Percentiles rank a stretch among this genome's conserved stretches.
Conservation (phyloP, 2,113 vertebrate genomes). For the Gulo gulo region DNA sequence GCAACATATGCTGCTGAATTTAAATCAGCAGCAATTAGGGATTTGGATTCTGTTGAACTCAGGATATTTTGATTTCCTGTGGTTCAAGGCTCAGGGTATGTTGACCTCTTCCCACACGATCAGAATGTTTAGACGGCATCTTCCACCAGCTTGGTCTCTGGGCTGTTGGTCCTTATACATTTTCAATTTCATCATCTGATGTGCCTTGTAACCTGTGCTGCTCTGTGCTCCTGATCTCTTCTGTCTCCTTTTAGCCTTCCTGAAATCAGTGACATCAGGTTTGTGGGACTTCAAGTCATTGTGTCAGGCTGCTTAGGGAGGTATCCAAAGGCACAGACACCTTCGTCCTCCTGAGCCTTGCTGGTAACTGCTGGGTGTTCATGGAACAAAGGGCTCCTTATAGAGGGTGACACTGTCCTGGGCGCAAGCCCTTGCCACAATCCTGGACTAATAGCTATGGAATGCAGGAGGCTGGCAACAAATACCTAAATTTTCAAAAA, state of each 20-base stretch:
- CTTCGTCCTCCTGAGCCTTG: neutral
- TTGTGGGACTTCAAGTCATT: neutral
- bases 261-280: no score
- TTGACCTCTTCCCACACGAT: slow-evolving; percentile 8
- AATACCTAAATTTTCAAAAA: neutral
- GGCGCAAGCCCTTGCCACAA: neutral
- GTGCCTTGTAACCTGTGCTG: neutral
- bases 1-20: slow-evolving; percentile 79
- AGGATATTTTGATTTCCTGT: slow-evolving; percentile 68
- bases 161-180: neutral
- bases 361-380: fast-evolving
- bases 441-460: neutral
- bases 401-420: neutral
- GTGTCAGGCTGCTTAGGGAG: neutral
- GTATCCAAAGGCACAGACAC: neutral
- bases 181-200: neutral
- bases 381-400: neutral
- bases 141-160: neutral
- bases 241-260: neutral
- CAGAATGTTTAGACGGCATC: neutral
- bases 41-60: slow-evolving; percentile 61
- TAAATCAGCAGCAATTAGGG: slow-evolving; percentile 76
- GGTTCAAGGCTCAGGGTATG: neutral
- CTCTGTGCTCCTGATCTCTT: neutral
- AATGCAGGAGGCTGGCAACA: neutral